These are phyloP conservation scores for Pachyseris speciosa DNA, from an alignment of 64 coral and sea anemone species.

Conservation along the genomic window DNA sequence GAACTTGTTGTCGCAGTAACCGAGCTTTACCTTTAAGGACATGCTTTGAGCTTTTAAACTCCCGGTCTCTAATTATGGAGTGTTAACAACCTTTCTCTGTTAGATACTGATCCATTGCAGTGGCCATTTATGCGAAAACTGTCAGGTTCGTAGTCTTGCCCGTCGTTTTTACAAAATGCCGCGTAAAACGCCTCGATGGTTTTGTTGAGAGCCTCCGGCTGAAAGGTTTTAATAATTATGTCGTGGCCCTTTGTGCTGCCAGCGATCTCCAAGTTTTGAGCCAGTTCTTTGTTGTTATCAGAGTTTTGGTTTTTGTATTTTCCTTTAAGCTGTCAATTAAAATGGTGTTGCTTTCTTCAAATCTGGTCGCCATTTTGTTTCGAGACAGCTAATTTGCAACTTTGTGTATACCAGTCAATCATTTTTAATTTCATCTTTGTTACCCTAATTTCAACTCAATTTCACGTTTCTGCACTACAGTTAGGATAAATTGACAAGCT, in stretches of 20 bases:
- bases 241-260: background rate
- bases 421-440: too few relatives aligned
- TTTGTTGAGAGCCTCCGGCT: too few relatives aligned
- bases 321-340: background rate
- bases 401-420: too few relatives aligned
- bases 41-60: slow-evolving; percentile 11
- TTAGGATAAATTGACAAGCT: too few relatives aligned
- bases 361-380: too few relatives aligned
- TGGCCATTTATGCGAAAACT: background rate
- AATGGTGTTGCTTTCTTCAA: too few relatives aligned
- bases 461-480: too few relatives aligned
- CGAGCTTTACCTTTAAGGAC: slow-evolving; percentile 35
- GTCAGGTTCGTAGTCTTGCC: background rate
- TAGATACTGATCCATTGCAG: background rate
- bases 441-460: too few relatives aligned
- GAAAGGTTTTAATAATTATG: background rate
- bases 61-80: background rate
- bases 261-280: background rate
- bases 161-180: background rate
- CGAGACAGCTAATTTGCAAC: too few relatives aligned
- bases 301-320: background rate
- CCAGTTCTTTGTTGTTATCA: background rate
- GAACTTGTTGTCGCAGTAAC: background rate
- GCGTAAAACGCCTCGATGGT: background rate
- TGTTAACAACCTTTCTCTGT: background rate